These are phyloP conservation scores for Acanthornis magna DNA, from an alignment of 2,797 vertebrate genomes.

Conservation along the genomic window DNA sequence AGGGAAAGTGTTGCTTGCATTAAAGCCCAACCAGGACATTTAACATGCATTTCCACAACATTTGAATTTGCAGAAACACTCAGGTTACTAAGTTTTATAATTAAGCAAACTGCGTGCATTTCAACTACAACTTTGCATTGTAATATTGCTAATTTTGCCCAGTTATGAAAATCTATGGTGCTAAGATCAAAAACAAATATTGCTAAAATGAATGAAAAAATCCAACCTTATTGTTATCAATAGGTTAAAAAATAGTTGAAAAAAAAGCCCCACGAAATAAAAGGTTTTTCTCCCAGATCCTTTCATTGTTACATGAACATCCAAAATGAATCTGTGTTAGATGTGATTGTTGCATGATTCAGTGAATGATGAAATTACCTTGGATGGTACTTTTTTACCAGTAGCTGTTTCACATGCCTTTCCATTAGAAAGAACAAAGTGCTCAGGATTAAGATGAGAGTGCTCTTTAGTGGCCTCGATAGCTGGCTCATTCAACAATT, in stretches of 20 bases:
- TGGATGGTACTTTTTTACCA: not conserved
- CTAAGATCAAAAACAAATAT: not conserved
- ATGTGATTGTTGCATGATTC: not conserved
- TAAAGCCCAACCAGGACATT: not conserved
- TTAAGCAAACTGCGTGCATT: not conserved
- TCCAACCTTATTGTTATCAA: rapidly evolving
- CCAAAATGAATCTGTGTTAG: not conserved
- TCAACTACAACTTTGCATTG: not conserved
- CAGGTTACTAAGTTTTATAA: not conserved
- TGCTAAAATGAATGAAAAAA: not conserved
- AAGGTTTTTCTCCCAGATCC: not conserved
- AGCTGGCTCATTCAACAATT: slow-evolving; percentile 44
- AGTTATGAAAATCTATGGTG: not conserved
- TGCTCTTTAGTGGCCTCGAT: slow-evolving; percentile 24
- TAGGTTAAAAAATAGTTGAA: not conserved
- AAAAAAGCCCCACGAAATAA: not conserved
- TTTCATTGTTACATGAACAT: not conserved
- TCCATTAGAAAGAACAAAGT: slow-evolving; percentile 23
- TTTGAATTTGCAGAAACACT: not conserved
- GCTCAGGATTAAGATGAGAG: slow-evolving; percentile 24
- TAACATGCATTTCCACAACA: not conserved
- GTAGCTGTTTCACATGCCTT: not conserved
- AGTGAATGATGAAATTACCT: not conserved
- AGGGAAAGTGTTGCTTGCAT: not conserved
- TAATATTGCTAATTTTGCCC: not conserved